Evolutionary conservation across 2,797 vertebrate genomes (phyloP), one percentile per base, ranked within the genome.

Genomic region (Malacoctenus gilli): DNA sequence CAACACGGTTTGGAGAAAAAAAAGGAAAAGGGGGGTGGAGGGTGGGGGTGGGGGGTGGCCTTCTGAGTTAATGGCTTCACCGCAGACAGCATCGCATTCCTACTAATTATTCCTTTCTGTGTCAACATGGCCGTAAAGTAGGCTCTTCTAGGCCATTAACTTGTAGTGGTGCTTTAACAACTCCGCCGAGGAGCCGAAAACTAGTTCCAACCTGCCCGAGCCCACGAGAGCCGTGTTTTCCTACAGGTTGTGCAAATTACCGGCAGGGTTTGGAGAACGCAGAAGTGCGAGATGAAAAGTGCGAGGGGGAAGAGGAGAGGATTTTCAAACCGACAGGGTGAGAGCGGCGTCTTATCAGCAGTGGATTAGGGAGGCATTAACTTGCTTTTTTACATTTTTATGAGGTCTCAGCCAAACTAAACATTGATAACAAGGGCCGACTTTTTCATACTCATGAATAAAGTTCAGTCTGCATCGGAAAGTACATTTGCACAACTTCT

Each of bases 101-200:
- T 2, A 49, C 71, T 84, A 82, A 86, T 84, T 77, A 81, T 77
- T 80, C 80, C 68, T 72, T 60, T 71, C 71, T 72, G 79, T 66
- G 77, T 86, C 79, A 79, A 86, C 77, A 72, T 4, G 72, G 68
- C 55, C 1, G 8, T 74, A 67, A 75, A 84, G 75, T 51, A 63
- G 72, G 41, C 74, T 78, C 78, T 82, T 68, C 71, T 44, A 46
- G 70, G 38, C 81, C 77, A 80, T 84, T 84, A 80, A 71, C 75
- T 61, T 78, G 75, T 67, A 82, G 81, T 76, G 79, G 68, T 67
- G 83, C 83, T 87, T 80, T 84, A 80, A 77, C 72, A 66, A 65
- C 76, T 77, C 61, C 43, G 54, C 31, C 11, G 59, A 52, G 54
- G 57, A 74, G 72, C 5, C 16, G 54, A 28, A 65, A 75, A 74